Evolutionary conservation across 2,888 invertebrate species (phyloP), one percentile per base, ranked within the genome.

Genomic region (Nemotelus pantherinus): DNA sequence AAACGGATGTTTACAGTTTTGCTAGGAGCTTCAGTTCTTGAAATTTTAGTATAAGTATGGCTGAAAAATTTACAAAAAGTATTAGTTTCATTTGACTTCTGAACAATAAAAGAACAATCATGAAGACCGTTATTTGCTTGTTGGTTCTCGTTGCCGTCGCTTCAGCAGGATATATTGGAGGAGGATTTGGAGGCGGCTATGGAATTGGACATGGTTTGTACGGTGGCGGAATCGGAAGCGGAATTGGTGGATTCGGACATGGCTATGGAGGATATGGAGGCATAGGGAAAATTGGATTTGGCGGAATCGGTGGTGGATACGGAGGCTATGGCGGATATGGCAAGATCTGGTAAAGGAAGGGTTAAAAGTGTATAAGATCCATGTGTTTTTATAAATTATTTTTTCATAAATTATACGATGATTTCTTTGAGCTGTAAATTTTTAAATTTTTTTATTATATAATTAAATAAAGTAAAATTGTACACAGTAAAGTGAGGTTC

Each of bases 121-220:
- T 60, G 60, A 60, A 60, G 41, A 41, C 41, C 60, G 3, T 60
- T 3, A 39, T 60, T 60, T 60, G 60, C 60, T 60, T 60, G 39
- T 39, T 41, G 5, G 60, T 39, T 3, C 5, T 25, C 3, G 7
- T 60, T 39, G 60, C 60, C 39, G 60, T 60, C 7, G 60, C 60
- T 25, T 60, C 60, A 4, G 60, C 60, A 60, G 60, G 60, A 60
- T 60, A 60, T 60, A 60, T 60, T 41, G 60, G 60, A 3, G 60
- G 60, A 7, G 5, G 3, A 25, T 25, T 25, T 25, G 25, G 25
- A 25, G 25, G 25, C 25, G 25, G 25, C 25, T 25, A 25, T 25
- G 25, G 25, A 25, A 25, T 25, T 25, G 25, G 25, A 25, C 25
- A 25, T 25, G 25, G 25, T 25, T 25, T 25, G 25, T 25, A 25